Base-by-base conservation (phyloP, 2,797 vertebrate genomes). In the Vireo griseus region DNA sequence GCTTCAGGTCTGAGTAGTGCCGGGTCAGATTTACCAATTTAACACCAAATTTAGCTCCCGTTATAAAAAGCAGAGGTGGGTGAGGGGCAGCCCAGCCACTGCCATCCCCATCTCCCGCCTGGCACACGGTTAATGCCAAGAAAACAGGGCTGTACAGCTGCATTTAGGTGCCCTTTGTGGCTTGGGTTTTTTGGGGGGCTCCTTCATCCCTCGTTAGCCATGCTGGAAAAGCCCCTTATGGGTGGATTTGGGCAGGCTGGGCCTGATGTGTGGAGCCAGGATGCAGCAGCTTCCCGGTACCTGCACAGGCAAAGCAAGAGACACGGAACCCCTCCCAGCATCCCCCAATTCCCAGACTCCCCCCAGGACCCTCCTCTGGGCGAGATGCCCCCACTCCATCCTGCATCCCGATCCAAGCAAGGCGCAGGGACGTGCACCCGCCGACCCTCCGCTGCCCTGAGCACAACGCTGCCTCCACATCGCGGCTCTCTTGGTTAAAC, bases 401-500 rank as follows among this genome's bases (percentile, higher is more conserved):
- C 67, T 0, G 0, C 26, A 33, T 13, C 67, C 91, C 3, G 5
- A 50, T 13, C 44, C 67, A 14, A 8, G 5, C 0, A 1, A 79
- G 65, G 28, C 1, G 0, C 45, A 16, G 91, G 61, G 78, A 77
- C 1, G 4, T 55, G 75, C 68, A 61, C 95, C 95, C 87, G 83
- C 97, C 92, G 96, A 98, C 98, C 98, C 98, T 96, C 98, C 1
- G 3, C 97, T 95, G 87, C 94, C 95, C 97, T 98, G 98, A 98
- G 98, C 99, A 98, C 98, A 98, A 97, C 85, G 96, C 97, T 76
- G 84, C 76, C 87, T 58, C 13, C 6, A 25, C 72, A 22, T 69
- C 2, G 51, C 16, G 2, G 33, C 12, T 48, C 95, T 94, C 91
- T 69, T 44, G 88, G 94, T 90, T 94, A 54, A 84, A 87, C 47